These are phyloP conservation scores for Drosophila borborema DNA, from an alignment of 2,888 invertebrate species.

Conservation along the genomic window DNA sequence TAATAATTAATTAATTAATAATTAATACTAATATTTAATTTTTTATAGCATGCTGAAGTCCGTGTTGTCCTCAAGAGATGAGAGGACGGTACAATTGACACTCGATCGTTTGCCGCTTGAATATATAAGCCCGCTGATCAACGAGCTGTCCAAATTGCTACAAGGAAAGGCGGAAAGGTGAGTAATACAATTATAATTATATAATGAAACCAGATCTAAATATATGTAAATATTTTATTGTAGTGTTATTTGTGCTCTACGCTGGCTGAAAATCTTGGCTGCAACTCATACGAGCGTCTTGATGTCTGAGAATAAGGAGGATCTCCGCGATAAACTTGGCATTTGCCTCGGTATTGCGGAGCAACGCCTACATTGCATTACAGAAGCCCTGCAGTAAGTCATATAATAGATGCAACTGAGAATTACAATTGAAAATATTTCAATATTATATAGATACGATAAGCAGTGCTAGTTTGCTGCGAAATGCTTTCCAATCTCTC, in stretches of 20 bases:
- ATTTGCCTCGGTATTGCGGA: slow-evolving; percentile 84
- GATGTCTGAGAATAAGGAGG: slow-evolving; percentile 83
- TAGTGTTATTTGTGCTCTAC: slow-evolving; percentile 82
- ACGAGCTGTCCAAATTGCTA: slow-evolving; percentile 90
- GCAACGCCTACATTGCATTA: slow-evolving; percentile 82
- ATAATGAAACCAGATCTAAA: background rate
- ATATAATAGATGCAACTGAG: no score
- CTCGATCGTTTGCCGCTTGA: slow-evolving; percentile 91
- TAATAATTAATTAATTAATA: background rate
- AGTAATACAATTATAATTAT: slow-evolving; percentile 82
- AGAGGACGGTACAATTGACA: slow-evolving; percentile 90
- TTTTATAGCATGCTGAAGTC: slow-evolving; percentile 88
- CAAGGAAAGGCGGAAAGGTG: slow-evolving; percentile 88
- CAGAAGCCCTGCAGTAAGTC: slow-evolving; percentile 83
- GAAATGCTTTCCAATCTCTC: no score
- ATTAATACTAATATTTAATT: background rate
- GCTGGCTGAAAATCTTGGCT: slow-evolving; percentile 81
- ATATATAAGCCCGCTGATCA: slow-evolving; percentile 89
- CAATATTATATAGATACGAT: background rate
- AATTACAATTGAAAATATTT: background rate
- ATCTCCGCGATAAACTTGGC: slow-evolving; percentile 82
- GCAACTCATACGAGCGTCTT: slow-evolving; percentile 84
- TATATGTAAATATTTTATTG: background rate
- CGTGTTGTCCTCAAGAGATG: slow-evolving; percentile 89
- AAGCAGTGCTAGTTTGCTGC: background rate